Conservation (phyloP, 2,888 invertebrate genomes). For the Apoderus coryli region DNA sequence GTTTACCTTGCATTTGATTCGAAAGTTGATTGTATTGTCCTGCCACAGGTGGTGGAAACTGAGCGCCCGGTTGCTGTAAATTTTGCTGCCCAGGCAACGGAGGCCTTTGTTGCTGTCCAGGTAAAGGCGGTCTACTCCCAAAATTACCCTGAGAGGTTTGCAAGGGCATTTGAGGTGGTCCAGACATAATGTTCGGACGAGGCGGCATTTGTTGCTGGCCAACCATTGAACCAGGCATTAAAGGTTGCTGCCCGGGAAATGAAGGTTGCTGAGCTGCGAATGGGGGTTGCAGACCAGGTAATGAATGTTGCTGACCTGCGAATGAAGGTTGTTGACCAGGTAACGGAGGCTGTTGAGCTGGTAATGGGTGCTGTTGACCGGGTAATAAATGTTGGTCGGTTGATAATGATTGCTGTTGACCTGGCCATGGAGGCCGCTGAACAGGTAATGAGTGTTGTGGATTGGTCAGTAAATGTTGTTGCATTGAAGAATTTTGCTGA, state of each 20-base stretch:
- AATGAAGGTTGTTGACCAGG: no score
- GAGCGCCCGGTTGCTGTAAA: background rate
- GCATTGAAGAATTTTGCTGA: constrained; percentile 4
- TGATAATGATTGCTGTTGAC: constrained; percentile 2
- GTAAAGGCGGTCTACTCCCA: no score
- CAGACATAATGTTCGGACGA: constrained; percentile 3
- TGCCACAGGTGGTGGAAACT: background rate
- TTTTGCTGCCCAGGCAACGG: constrained; percentile 13
- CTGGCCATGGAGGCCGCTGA: background rate
- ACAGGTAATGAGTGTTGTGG: no score
- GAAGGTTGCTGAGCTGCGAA: constrained; percentile 4
- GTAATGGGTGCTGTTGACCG: constrained; percentile 5
- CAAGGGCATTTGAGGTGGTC: constrained; percentile 7
- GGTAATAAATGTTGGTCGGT: no score
- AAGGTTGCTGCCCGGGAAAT: constrained; percentile 5
- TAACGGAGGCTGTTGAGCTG: constrained; percentile 5
- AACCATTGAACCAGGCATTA: background rate
- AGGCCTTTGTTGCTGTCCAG: constrained; percentile 7
- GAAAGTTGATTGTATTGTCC: constrained; percentile 26
- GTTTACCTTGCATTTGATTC: constrained; percentile 31
- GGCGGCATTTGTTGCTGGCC: constrained; percentile 9
- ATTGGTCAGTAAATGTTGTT: background rate
- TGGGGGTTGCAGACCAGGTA: constrained; percentile 7
- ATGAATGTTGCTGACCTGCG: no score
- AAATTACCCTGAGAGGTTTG: constrained; percentile 6